Evolutionary conservation across 2,888 invertebrate species (phyloP).

Genomic region (Epinotia nisella): DNA sequence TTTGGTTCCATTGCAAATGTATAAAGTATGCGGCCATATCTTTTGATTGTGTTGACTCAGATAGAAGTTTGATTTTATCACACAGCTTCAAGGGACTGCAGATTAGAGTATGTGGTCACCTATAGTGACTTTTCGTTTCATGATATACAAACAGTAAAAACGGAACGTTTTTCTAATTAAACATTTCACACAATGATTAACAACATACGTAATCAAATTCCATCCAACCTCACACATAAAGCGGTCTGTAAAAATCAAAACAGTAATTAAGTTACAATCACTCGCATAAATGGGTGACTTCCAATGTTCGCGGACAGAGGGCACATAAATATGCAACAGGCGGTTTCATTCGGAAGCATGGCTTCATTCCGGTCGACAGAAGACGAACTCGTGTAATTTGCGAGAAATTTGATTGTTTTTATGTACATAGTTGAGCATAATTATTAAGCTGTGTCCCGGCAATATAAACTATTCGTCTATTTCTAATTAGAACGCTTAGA

Average conservation of each 20-base stretch:
- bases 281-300: constrained; percentile 38
- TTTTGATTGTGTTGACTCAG: too few relatives aligned
- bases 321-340: constrained; percentile 48
- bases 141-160: neutral
- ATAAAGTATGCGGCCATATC: too few relatives aligned
- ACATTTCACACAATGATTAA: neutral
- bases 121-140: too few relatives aligned
- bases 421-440: neutral
- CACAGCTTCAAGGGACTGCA: too few relatives aligned
- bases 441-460: neutral
- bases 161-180: neutral
- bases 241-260: constrained; percentile 30
- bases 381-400: neutral
- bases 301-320: constrained; percentile 42
- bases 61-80: too few relatives aligned
- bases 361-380: constrained; percentile 32
- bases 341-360: constrained; percentile 39
- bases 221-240: constrained; percentile 21
- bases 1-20: too few relatives aligned
- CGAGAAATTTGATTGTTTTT: neutral
- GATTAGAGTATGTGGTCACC: too few relatives aligned
- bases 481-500: too few relatives aligned
- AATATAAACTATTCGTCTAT: too few relatives aligned
- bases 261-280: constrained; percentile 42
- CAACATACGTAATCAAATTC: neutral